phyloP scores from a whole-genome alignment of 2,113 vertebrate genomes.

The Dicentrarchus labrax region DNA sequence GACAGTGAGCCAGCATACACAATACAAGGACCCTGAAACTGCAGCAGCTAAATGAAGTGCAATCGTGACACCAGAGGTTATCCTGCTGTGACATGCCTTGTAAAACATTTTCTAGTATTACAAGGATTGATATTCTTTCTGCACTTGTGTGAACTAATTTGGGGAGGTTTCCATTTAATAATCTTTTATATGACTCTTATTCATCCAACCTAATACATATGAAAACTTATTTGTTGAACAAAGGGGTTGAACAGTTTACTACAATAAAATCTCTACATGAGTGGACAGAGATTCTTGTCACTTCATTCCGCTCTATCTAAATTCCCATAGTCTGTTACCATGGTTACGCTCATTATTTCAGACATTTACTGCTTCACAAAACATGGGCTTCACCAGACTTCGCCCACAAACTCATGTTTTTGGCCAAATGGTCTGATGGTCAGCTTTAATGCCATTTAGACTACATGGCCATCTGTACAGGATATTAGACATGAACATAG shows the following conservation, averaged over 20 bases:
- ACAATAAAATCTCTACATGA: not conserved
- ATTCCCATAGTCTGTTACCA: constrained; percentile 35
- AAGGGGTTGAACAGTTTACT: not conserved
- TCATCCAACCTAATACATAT: not conserved
- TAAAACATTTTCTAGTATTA: not conserved
- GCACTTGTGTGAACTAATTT: no score
- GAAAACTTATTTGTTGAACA: not conserved
- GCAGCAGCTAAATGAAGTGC: not conserved
- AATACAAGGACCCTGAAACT: not conserved
- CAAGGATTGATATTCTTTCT: not conserved
- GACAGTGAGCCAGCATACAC: not conserved
- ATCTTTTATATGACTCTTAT: not conserved
- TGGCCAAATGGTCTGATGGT: constrained; percentile 11
- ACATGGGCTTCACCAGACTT: constrained; percentile 13
- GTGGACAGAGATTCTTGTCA: not conserved
- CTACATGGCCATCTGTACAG: not conserved
- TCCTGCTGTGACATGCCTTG: not conserved
- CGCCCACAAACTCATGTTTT: not conserved
- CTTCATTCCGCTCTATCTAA: constrained; percentile 19
- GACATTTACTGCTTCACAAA: constrained; percentile 20
- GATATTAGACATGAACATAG: not conserved
- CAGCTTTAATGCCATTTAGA: not conserved
- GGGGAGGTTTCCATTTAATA: not conserved
- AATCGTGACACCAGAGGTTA: not conserved
- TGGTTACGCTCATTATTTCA: constrained; percentile 37